Evolutionary conservation across 2,113 vertebrate species (phyloP).

Genomic region (Macquaria ambigua): DNA sequence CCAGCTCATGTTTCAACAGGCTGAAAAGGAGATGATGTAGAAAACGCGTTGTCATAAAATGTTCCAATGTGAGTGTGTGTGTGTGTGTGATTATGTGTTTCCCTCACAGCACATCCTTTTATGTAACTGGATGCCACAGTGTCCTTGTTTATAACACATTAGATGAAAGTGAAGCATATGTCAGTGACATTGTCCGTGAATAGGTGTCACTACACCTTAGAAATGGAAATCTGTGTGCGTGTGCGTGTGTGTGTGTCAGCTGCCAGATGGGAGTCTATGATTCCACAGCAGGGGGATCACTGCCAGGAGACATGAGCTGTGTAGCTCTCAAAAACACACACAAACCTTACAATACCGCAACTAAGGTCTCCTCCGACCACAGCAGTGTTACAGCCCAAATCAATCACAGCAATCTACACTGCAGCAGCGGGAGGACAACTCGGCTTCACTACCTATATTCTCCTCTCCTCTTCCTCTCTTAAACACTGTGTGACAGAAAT

Average conservation of each 20-base stretch:
- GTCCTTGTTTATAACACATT: slow-evolving; percentile 43
- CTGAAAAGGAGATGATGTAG: background rate
- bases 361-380: slow-evolving; percentile 32
- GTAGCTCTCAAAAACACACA: slow-evolving; percentile 34
- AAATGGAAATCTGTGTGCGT: slow-evolving; percentile 14
- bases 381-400: background rate
- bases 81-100: slow-evolving; percentile 25
- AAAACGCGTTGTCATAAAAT: slow-evolving; percentile 13
- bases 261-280: slow-evolving; percentile 44
- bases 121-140: slow-evolving; percentile 43
- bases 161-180: slow-evolving; percentile 52
- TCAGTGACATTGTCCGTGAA: slow-evolving; percentile 28
- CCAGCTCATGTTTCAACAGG: slow-evolving; percentile 8
- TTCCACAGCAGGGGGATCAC: slow-evolving; percentile 35
- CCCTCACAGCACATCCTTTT: slow-evolving; percentile 15
- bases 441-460: background rate
- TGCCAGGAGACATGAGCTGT: slow-evolving; percentile 35
- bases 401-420: slow-evolving; percentile 12
- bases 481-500: background rate
- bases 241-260: background rate
- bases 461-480: background rate
- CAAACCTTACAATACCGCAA: slow-evolving; percentile 13
- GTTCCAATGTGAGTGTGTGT: background rate
- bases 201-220: slow-evolving; percentile 34
- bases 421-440: background rate